Conservation (phyloP, 1,140 invertebrate genomes). For the Drosophila nasuta region DNA sequence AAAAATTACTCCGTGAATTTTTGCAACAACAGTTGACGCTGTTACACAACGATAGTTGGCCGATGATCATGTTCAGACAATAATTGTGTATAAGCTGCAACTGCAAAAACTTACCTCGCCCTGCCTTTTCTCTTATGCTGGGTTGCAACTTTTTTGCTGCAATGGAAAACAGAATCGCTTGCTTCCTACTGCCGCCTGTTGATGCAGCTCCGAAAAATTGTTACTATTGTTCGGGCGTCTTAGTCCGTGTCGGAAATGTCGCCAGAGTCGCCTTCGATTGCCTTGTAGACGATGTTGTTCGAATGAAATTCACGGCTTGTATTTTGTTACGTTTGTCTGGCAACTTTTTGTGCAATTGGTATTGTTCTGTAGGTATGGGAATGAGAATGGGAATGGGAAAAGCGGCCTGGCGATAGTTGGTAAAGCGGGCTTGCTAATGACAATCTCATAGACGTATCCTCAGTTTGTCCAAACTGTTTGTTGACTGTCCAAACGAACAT, state of each 20-base stretch:
- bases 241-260: conserved; percentile 70
- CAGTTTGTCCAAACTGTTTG: conserved; percentile 83
- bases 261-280: conserved; percentile 78
- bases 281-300: conserved; percentile 81
- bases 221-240: conserved; percentile 62
- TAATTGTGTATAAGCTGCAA: conserved; percentile 67
- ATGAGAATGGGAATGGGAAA: conserved; percentile 43
- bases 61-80: conserved; percentile 58
- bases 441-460: conserved; percentile 78
- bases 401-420: conserved; percentile 48
- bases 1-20: conserved; percentile 63
- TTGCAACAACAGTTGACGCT: conserved; percentile 43
- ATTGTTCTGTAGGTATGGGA: conserved; percentile 59
- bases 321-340: conserved; percentile 79
- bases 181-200: conserved; percentile 3
- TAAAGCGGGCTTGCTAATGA: conserved; percentile 74
- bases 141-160: conserved; percentile 19
- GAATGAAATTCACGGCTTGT: conserved; percentile 82
- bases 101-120: conserved; percentile 4
- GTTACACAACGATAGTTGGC: conserved; percentile 1
- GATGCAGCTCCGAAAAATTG: conserved; percentile 56
- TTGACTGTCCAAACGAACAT: conserved; percentile 77
- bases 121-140: background rate
- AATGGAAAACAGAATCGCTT: conserved; percentile 39
- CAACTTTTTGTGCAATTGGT: conserved; percentile 70